Evolutionary conservation across 2,797 vertebrate genomes (phyloP), one percentile per base, ranked within the genome.

Genomic region (Gobionotothen gibberifrons): DNA sequence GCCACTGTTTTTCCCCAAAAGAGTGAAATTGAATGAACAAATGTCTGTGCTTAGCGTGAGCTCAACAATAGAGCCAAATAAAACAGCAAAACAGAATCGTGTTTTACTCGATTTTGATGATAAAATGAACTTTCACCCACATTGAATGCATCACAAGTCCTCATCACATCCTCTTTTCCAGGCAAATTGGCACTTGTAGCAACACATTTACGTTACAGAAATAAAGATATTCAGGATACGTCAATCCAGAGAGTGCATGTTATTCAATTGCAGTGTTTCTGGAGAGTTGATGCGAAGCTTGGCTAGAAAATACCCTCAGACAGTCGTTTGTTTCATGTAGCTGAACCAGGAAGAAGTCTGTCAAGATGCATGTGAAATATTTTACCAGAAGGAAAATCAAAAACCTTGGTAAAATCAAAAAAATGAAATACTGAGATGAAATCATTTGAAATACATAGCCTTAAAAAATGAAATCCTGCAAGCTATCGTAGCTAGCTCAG

Each of bases 391-490:
- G 12, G n/a, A 76, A 43, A 5, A 3, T 10, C 3, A 3, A 39
- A 68, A 66, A 61, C 21, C 19, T 61, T 54, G 4, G 57, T 43
- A 12, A 16, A 1, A 36, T 11, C 16, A n/a, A 70, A 16, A 49
- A 47, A 16, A 49, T 17, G 19, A 55, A 1, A 15, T 11, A 6
- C 21, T 40, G 19, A 13, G 44, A 14, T 17, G 7, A 2, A 51
- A 53, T 36, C 39, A 47, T 51, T 17, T 63, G 17, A 32, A 36
- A 61, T 46, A 36, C 15, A 0, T 19, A 66, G 79, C 85, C 74
- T 84, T 84, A 80, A 78, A 72, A 58, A 16, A 21, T 5, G 10
- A 51, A 26, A 13, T 29, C 26, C 44, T 29, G 57, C 56, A 22
- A 42, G 62, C 40, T 54, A 46, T 40, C 8, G 32, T 36, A 36